phyloP scores from a whole-genome alignment of 2,113 vertebrate genomes.

The Takifugu flavidus region DNA sequence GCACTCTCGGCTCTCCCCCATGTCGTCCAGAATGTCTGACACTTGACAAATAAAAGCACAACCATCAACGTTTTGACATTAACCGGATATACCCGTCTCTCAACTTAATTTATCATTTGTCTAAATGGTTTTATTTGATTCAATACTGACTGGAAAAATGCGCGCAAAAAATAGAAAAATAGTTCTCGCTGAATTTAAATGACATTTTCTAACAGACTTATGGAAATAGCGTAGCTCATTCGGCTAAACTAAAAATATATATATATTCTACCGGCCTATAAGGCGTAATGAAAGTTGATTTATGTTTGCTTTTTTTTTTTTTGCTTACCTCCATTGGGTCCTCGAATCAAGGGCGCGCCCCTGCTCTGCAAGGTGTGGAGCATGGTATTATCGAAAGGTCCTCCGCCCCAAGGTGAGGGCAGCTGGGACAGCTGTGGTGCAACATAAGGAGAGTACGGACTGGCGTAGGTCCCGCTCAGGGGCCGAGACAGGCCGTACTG shows the following conservation, averaged over 20 bases:
- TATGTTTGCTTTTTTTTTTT: not conserved
- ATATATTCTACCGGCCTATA: not conserved
- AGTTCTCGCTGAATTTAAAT: too few relatives aligned
- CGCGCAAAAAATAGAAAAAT: too few relatives aligned
- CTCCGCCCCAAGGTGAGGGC: constrained; percentile 84
- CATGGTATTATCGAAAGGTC: constrained; percentile 91
- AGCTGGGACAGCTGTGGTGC: constrained; percentile 86
- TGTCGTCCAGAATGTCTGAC: constrained; percentile 91
- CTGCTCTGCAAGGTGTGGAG: constrained; percentile 90
- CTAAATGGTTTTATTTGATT: too few relatives aligned
- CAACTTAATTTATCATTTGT: too few relatives aligned
- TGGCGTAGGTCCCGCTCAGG: constrained; percentile 87
- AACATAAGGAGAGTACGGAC: constrained; percentile 88
- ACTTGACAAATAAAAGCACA: constrained; percentile 17
- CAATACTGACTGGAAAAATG: too few relatives aligned
- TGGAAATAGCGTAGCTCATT: too few relatives aligned
- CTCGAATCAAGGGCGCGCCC: constrained; percentile 83
- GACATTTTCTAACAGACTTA: too few relatives aligned
- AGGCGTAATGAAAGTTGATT: not conserved
- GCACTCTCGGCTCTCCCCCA: constrained; percentile 92
- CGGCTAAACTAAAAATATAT: too few relatives aligned
- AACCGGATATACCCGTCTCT: not conserved
- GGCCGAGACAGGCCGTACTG: constrained; percentile 87
- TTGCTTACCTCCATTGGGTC: constrained; percentile 86
- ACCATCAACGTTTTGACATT: not conserved